Evolutionary conservation across 2,888 invertebrate genomes (phyloP).

Genomic region (Drosophila demipolita): DNA sequence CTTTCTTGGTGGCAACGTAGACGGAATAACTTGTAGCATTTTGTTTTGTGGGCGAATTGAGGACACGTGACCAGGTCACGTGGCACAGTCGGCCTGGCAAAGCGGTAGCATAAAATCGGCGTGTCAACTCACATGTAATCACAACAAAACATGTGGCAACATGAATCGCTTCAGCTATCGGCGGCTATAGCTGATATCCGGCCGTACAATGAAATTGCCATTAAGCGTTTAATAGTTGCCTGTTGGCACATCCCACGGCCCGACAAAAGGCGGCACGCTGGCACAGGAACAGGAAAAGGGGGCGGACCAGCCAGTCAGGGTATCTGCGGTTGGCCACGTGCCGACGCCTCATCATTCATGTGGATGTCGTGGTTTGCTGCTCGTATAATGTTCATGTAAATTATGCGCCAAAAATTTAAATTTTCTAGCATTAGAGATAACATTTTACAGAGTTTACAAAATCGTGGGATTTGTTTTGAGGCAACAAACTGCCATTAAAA

Average conservation of each 20-base stretch:
- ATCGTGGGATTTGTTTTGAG: slow-evolving; percentile 70
- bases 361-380: slow-evolving; percentile 51
- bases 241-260: slow-evolving; percentile 73
- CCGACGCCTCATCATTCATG: slow-evolving; percentile 79
- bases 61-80: slow-evolving; percentile 83
- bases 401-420: slow-evolving; percentile 81
- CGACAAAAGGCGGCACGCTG: slow-evolving; percentile 27
- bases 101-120: slow-evolving; percentile 41
- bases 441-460: slow-evolving; percentile 73
- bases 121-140: slow-evolving; percentile 80
- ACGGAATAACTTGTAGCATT: slow-evolving; percentile 55
- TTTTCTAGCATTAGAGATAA: slow-evolving; percentile 72
- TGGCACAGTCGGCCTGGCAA: slow-evolving; percentile 50
- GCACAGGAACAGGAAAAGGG: slow-evolving; percentile 19
- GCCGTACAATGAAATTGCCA: slow-evolving; percentile 78
- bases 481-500: slow-evolving; percentile 37
- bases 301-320: slow-evolving; percentile 39
- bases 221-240: slow-evolving; percentile 81
- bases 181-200: slow-evolving; percentile 64
- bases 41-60: slow-evolving; percentile 69
- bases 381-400: slow-evolving; percentile 77
- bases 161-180: slow-evolving; percentile 50
- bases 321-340: slow-evolving; percentile 75
- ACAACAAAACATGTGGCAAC: slow-evolving; percentile 67
- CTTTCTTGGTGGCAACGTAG: not conserved